Evolutionary conservation across 2,113 vertebrate genomes (phyloP), one percentile per base, ranked within the genome.

Genomic region (Vulpes vulpes): DNA sequence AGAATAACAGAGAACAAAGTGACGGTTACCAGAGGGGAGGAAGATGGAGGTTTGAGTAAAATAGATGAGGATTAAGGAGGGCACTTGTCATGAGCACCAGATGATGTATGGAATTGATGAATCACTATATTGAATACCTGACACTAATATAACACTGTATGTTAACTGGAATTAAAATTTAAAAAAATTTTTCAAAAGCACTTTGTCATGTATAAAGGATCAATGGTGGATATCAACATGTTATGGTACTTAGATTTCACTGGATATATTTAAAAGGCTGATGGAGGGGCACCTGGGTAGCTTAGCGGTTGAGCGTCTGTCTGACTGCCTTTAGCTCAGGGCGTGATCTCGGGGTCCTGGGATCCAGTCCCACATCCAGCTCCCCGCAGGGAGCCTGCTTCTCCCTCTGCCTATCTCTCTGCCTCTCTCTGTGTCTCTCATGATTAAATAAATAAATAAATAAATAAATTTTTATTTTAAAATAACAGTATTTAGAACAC

Each of bases 191-290:
- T 73, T 2, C 16, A 27, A 53, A 81, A 65, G 57, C 6, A 96
- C 53, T 32, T n/a, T 91, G 73, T 64, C 35, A 88, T 38, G 20
- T 69, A 35, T n/a, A 89, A 92, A 94, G 64, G 60, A 76, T 89
- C 60, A 73, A 60, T 35, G 1, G 81, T 79, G 19, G 65, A 9
- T 57, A 81, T 89, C 38, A 86, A 85, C 89, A 84, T 91, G 55
- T 69, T 87, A 82, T 35, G 10, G 71, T 64, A 84, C 32, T 91
- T 64, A 71, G 27, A 96, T 89, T 96, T 51, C 53, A 91, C 1
- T 88, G 2, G 2, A 35, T 84, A 95, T 30, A 93, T 71, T 91
- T 86, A 89, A 93, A 88, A 95, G 14, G 80, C 69, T 82, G 51
- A 74, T 55, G 5, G 16, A 4, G 25, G 27, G 62, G 62, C 11